Conservation (phyloP, 2,113 vertebrate genomes). For the Ptyas mucosa region DNA sequence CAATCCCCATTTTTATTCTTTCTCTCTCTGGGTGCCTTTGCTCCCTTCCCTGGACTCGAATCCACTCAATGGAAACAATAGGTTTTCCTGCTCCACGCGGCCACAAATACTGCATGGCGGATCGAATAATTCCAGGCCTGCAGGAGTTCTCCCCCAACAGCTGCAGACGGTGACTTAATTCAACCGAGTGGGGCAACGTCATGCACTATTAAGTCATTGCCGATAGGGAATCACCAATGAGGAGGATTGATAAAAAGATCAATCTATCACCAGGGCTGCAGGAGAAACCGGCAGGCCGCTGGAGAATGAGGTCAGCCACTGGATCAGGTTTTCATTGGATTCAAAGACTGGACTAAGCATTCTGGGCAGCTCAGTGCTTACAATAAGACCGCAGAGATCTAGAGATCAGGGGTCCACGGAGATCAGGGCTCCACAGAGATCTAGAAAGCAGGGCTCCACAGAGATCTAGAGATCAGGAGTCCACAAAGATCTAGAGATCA, state of each 20-base stretch:
- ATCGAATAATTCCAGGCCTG: neutral
- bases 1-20: neutral
- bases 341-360: neutral
- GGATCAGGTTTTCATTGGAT: neutral
- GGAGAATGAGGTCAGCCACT: neutral
- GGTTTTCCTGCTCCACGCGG: neutral
- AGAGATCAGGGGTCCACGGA: neutral
- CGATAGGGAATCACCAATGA: neutral
- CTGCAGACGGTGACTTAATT: neutral
- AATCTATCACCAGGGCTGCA: neutral
- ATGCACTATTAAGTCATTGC: neutral
- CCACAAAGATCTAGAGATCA: too few relatives aligned
- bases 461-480: too few relatives aligned
- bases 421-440: too few relatives aligned
- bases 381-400: neutral
- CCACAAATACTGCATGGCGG: neutral
- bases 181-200: neutral
- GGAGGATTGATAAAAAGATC: neutral
- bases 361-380: neutral
- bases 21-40: neutral
- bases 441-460: too few relatives aligned
- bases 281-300: neutral
- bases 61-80: neutral
- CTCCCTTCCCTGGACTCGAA: neutral
- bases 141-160: slow-evolving; percentile 7